A percentile compares a stretch with the other conserved stretches of the same genome.
These are phyloP conservation scores for Anolis carolinensis DNA, from an alignment of 2,113 vertebrate species.

Conservation along the genomic window DNA sequence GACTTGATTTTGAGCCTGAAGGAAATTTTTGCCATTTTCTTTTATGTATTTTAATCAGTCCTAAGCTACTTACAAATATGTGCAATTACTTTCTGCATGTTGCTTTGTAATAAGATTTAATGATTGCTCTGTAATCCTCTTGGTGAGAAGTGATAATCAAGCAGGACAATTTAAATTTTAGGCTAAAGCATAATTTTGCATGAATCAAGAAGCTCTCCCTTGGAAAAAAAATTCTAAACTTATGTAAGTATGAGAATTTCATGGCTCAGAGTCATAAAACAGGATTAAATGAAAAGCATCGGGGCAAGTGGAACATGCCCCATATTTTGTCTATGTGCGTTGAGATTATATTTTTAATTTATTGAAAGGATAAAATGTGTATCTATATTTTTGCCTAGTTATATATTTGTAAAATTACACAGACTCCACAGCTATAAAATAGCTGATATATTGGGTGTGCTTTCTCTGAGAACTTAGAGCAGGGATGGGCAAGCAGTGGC, in stretches of 20 bases:
- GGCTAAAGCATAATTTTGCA: conserved; percentile 39
- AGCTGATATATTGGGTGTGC: conserved; percentile 2
- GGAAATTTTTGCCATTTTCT: conserved; percentile 71
- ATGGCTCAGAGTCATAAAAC: conserved; percentile 18
- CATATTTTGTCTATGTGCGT: background rate
- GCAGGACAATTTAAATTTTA: conserved; percentile 68
- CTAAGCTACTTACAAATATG: conserved; percentile 83
- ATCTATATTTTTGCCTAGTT: conserved; percentile 46
- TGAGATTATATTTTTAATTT: conserved; percentile 33
- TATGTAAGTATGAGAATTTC: conserved; percentile 57
- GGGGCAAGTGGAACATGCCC: conserved; percentile 32
- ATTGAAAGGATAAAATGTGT: conserved; percentile 45
- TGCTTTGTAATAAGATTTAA: conserved; percentile 79
- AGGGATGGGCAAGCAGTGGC: no score
- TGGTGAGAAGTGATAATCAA: conserved; percentile 73
- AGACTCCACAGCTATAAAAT: conserved; percentile 51
- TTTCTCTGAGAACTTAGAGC: no score
- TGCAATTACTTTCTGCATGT: conserved; percentile 79
- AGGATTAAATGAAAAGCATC: background rate
- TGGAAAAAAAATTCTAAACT: conserved; percentile 53
- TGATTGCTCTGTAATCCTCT: conserved; percentile 71
- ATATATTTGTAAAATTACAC: conserved; percentile 31
- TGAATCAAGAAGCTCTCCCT: conserved; percentile 26
- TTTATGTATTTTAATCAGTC: conserved; percentile 82
- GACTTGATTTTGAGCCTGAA: conserved; percentile 60